Conservation (phyloP, 2,888 invertebrate genomes). For the Hyppa rectilinea region DNA sequence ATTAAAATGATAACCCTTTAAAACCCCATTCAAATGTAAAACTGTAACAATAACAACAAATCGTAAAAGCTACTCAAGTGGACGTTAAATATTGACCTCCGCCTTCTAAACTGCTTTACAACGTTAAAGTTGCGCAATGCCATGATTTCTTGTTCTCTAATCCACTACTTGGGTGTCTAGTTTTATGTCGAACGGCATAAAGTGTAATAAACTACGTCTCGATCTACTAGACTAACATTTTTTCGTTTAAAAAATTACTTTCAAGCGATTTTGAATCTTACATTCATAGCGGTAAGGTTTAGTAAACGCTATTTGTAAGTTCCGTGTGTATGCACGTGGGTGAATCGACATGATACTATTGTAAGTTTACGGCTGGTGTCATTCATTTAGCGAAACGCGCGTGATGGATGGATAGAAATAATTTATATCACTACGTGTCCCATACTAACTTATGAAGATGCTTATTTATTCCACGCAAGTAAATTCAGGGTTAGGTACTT, state of each 20-base stretch:
- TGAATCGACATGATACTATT: conserved; percentile 80
- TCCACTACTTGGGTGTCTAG: conserved; percentile 89
- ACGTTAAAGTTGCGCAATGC: conserved; percentile 78
- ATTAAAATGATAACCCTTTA: conserved; percentile 66
- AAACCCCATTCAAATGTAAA: conserved; percentile 76
- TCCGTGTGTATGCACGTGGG: conserved; percentile 79
- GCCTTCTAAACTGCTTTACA: conserved; percentile 68
- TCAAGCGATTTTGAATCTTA: conserved; percentile 71
- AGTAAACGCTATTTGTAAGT: conserved; percentile 12
- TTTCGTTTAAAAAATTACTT: conserved; percentile 25
- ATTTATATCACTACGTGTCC: conserved; percentile 69
- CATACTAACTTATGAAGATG: conserved; percentile 11
- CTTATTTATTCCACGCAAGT: conserved; percentile 8
- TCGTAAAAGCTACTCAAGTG: conserved; percentile 81
- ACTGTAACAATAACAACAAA: conserved; percentile 86
- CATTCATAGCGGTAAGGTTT: conserved; percentile 53
- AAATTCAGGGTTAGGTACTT: background rate
- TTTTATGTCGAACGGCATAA: conserved; percentile 85
- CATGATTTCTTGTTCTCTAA: conserved; percentile 80
- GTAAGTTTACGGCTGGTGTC: conserved; percentile 84
- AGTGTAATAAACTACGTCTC: conserved; percentile 83
- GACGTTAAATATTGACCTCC: conserved; percentile 85
- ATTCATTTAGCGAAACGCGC: conserved; percentile 86
- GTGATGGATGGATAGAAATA: conserved; percentile 78
- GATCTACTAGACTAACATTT: conserved; percentile 63